These are phyloP conservation scores for Melanotaenia trifasciata DNA, from an alignment of 2,797 vertebrate species.

Conservation along the genomic window DNA sequence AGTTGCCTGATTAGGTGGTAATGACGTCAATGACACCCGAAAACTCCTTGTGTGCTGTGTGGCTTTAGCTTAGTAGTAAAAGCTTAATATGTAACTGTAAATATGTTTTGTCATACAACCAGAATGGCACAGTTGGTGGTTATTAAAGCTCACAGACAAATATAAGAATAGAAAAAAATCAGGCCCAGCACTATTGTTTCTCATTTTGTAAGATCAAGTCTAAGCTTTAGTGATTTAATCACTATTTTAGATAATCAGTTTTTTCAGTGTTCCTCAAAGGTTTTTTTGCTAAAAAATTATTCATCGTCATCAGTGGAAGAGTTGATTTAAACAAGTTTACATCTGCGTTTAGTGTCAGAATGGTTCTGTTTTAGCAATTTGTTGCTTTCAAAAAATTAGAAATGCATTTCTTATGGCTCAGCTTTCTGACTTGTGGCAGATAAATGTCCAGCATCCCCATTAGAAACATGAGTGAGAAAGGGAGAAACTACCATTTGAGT, in stretches of 20 bases:
- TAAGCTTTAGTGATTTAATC: neutral
- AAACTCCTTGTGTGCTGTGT: neutral
- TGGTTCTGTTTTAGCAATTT: neutral
- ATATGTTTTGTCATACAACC: neutral
- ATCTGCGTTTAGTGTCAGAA: neutral
- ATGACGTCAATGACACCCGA: neutral
- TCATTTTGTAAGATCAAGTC: neutral
- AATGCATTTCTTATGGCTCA: neutral
- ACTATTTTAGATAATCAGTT: neutral
- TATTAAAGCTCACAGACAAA: neutral
- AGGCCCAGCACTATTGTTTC: neutral
- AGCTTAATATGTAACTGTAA: neutral
- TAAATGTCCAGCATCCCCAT: neutral
- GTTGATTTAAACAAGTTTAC: neutral
- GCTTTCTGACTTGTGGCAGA: neutral
- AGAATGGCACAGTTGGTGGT: neutral
- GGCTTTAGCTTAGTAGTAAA: neutral
- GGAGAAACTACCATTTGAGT: too few relatives aligned
- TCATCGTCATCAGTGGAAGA: neutral
- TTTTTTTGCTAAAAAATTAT: neutral
- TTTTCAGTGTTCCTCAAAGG: neutral
- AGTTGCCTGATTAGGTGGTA: neutral
- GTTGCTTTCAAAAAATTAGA: neutral
- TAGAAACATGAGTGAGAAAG: too few relatives aligned
- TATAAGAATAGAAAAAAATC: neutral